Base-by-base conservation (phyloP, 23 tunicate species). In the Styela clava region DNA sequence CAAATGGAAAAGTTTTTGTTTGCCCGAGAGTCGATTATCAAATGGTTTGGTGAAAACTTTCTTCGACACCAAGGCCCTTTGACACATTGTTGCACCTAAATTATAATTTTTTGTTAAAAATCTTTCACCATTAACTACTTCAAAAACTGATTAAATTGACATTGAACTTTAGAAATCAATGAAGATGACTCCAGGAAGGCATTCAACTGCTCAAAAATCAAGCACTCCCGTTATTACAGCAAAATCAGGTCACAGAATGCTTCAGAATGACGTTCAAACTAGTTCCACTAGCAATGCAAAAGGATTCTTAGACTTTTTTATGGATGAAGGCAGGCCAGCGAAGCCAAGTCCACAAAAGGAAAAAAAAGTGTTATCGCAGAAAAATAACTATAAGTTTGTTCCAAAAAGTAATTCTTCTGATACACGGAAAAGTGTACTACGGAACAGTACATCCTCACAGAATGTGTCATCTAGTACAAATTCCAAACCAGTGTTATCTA, bases 311-410 rank as follows among this genome's bases (percentile, higher is more conserved):
- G 1, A 76, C 33, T 76, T 76, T 76, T 33, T 76, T 22, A 44
- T 76, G 64, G 81, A 76, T 22, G 52, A 36, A 37, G 31, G 62
- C n/a, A 25, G 37, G 24, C 65, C 81, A 24, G 62, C 81, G 20
- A 76, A 76, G 44, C 81, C 81, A 20, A 76, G 80, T 51, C 80
- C 80, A 36, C 34, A 44, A 23, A 76, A 76, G 26, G 2, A 52
- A 26, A 71, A 71, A 30, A 22, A 32, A 3, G 77, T 71, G 27
- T 30, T 71, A 32, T 44, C 12, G 56, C 7, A 7, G 9, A 44
- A 44, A 44, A 44, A 44, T 12, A 44, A 44, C 12, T 44, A 44
- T 44, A 44, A 44, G 12, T 44, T 44, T 12, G 56, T 44, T 12
- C 56, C 56, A 7, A 30, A 71, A 34, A 68, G 27, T 24, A 32